Conservation (phyloP, 2,113 vertebrate genomes). For the Promerops cafer region DNA sequence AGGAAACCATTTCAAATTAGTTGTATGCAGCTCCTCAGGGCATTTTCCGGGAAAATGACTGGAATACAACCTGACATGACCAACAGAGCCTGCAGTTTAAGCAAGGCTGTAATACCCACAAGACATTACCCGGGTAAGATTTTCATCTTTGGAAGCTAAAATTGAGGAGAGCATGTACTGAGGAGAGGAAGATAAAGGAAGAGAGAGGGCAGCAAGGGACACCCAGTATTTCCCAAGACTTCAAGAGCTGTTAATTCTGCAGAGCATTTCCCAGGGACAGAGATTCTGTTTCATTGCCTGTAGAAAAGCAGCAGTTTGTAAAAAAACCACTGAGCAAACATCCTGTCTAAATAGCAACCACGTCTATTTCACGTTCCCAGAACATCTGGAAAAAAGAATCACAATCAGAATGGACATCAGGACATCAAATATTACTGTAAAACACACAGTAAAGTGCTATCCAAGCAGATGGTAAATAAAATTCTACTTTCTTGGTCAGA, state of each 20-base stretch:
- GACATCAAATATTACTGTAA: neutral
- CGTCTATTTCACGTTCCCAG: neutral
- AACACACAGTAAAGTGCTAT: neutral
- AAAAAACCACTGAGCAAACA: neutral
- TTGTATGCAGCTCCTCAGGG: neutral
- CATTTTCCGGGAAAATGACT: neutral
- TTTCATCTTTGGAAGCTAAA: neutral
- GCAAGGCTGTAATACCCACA: neutral
- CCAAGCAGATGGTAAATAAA: neutral
- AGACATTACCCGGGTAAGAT: neutral
- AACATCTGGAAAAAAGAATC: neutral
- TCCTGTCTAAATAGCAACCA: neutral
- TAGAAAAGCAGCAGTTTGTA: neutral
- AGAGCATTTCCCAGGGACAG: neutral
- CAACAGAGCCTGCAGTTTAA: constrained; percentile 1
- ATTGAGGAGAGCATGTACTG: neutral
- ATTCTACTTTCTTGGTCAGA: neutral
- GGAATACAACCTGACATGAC: constrained; percentile 2
- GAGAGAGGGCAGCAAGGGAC: neutral
- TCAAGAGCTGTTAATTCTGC: neutral
- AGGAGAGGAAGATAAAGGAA: neutral
- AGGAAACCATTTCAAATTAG: neutral
- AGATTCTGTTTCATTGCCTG: neutral
- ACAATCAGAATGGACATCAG: neutral
- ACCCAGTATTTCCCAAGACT: neutral